phyloP scores from a whole-genome alignment of 2,888 invertebrate species.

The Gortyna flavago region DNA sequence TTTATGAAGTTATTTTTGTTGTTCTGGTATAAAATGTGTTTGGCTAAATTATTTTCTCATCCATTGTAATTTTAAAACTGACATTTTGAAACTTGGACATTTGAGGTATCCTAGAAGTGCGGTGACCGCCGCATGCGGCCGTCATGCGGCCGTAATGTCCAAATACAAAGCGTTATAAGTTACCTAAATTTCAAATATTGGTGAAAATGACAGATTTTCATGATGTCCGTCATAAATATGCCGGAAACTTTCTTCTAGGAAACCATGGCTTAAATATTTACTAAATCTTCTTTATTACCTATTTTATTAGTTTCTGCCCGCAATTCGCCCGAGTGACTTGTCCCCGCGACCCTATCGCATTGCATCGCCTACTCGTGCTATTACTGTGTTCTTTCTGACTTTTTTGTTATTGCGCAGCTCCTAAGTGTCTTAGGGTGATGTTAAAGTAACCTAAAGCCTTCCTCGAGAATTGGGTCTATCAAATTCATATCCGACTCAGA shows the following conservation, averaged over 20 bases:
- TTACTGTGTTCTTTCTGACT: not conserved
- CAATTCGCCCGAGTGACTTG: not conserved
- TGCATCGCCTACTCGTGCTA: too few relatives aligned
- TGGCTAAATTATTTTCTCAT: not conserved
- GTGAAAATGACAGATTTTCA: not conserved
- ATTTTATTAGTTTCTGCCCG: not conserved
- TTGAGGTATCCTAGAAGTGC: not conserved
- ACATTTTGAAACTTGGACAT: not conserved
- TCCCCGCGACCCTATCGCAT: too few relatives aligned
- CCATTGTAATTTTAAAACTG: not conserved
- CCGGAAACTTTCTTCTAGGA: not conserved
- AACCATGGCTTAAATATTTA: not conserved
- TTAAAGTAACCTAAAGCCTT: not conserved
- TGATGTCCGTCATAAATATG: not conserved
- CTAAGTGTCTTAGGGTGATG: not conserved
- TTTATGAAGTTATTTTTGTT: not conserved
- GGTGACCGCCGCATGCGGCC: not conserved
- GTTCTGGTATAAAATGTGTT: not conserved
- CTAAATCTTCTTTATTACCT: not conserved
- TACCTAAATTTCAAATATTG: not conserved
- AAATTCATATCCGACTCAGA: not conserved
- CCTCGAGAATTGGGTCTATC: not conserved
- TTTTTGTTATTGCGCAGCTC: not conserved
- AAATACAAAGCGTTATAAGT: not conserved
- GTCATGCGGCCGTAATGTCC: not conserved